Conservation (phyloP, 2,888 invertebrate species). For the Hypomecis punctinalis region DNA sequence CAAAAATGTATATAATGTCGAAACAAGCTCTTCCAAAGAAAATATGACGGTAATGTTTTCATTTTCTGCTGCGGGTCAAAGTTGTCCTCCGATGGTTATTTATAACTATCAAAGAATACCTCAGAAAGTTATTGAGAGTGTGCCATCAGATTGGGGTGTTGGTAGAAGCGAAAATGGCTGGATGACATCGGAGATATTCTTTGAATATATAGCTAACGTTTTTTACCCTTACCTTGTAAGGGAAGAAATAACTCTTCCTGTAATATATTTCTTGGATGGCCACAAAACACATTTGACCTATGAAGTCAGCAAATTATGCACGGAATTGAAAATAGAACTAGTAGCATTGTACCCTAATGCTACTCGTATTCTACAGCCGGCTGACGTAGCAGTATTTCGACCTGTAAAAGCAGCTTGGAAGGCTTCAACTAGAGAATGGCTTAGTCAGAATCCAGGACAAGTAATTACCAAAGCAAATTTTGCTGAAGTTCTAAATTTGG, state of each 20-base stretch:
- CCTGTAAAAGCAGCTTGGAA: constrained; percentile 36
- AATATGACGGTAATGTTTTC: constrained; percentile 44
- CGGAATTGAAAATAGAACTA: neutral
- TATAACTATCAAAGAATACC: neutral
- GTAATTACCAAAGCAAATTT: constrained; percentile 37
- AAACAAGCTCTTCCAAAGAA: constrained; percentile 28
- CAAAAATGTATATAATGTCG: constrained; percentile 35
- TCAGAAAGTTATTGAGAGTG: constrained; percentile 38
- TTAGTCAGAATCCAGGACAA: constrained; percentile 26
- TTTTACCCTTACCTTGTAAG: constrained; percentile 16
- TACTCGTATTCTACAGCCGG: constrained; percentile 45
- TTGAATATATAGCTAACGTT: constrained; percentile 48
- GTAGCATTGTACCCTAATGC: constrained; percentile 40
- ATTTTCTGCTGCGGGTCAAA: constrained; percentile 36
- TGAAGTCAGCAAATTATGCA: constrained; percentile 40
- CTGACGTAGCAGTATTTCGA: constrained; percentile 51
- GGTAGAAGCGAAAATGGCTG: constrained; percentile 52
- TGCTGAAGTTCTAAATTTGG: constrained; percentile 31
- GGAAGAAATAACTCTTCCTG: constrained; percentile 44
- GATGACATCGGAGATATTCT: constrained; percentile 53
- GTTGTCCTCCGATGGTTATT: constrained; percentile 25
- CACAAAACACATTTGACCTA: constrained; percentile 48
- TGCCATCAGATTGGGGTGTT: constrained; percentile 43
- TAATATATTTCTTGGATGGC: constrained; percentile 51
- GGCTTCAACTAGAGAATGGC: constrained; percentile 27